A percentile compares a stretch with the other conserved stretches of the same genome.
phyloP scores from a whole-genome alignment of 2,113 vertebrate genomes.

The Apus apus region DNA sequence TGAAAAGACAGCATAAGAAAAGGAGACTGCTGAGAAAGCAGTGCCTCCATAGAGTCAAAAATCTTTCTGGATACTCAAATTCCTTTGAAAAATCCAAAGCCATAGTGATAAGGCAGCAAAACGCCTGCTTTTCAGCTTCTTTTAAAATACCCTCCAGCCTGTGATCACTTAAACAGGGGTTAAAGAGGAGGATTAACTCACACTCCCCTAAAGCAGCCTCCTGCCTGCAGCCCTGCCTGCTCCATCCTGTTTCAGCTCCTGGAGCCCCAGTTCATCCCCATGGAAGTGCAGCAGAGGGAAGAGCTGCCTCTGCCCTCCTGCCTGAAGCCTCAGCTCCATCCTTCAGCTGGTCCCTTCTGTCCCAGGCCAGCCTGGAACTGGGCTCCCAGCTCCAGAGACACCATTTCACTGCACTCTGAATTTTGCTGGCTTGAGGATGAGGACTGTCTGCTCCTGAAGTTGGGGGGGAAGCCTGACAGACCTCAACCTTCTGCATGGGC shows the following conservation, averaged over 20 bases:
- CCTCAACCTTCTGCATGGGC: neutral
- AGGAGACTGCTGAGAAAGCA: neutral
- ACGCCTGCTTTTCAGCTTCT: neutral
- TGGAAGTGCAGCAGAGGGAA: neutral
- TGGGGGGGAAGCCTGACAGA: neutral
- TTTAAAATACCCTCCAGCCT: neutral
- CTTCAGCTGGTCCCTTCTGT: neutral
- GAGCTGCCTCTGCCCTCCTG: neutral
- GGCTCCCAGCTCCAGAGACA: neutral
- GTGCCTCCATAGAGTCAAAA: neutral
- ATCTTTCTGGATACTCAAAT: neutral
- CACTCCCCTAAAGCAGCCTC: neutral
- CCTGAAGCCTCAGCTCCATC: neutral
- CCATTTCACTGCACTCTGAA: neutral
- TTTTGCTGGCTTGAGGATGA: neutral
- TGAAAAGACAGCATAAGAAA: neutral
- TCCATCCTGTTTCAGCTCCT: neutral
- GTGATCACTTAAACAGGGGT: neutral
- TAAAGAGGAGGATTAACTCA: neutral
- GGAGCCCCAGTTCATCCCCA: neutral
- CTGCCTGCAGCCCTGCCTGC: neutral
- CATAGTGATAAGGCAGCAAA: neutral
- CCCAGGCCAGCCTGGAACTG: neutral
- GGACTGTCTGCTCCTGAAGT: neutral
- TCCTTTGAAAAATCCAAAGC: slow-evolving; percentile 21